A percentile compares a stretch with the other conserved stretches of the same genome.
Conservation (phyloP, 1,140 invertebrate genomes). For the Bilobella aurantiaca region DNA sequence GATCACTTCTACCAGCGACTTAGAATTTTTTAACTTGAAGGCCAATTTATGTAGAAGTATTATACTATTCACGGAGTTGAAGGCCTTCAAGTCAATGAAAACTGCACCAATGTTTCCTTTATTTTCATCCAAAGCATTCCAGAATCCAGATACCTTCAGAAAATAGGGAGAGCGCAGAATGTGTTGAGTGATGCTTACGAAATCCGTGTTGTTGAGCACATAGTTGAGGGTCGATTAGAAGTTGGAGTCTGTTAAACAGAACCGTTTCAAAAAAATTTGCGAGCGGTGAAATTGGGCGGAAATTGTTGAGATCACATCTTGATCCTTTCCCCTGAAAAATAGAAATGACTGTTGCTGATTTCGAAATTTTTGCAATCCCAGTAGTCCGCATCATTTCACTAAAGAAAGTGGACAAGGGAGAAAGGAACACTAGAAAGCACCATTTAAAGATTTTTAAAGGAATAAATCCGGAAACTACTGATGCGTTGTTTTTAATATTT, state of each 20-base stretch:
- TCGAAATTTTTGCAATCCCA: neutral
- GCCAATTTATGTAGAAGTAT: neutral
- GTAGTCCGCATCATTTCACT: neutral
- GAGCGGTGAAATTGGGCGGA: neutral
- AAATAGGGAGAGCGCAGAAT: neutral
- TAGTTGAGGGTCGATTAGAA: neutral
- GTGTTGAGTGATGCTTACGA: neutral
- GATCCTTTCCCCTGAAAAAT: neutral
- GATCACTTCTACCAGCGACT: neutral
- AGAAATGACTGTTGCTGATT: neutral
- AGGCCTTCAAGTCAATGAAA: constrained; percentile 17
- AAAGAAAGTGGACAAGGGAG: neutral
- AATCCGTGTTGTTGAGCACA: neutral
- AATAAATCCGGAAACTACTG: neutral
- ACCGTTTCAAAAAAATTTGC: neutral
- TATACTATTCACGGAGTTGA: neutral
- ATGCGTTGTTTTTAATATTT: neutral
- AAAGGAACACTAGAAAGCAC: neutral
- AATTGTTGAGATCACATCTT: neutral
- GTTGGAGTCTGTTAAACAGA: neutral
- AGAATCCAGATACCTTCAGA: neutral
- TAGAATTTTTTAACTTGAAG: neutral
- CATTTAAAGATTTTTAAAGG: neutral
- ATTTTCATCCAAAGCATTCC: constrained; percentile 1
- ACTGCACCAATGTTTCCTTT: constrained; percentile 8